Evolutionary conservation across 2,888 invertebrate genomes (phyloP), one percentile per base, ranked within the genome.

Genomic region (Calameuta filiformis): DNA sequence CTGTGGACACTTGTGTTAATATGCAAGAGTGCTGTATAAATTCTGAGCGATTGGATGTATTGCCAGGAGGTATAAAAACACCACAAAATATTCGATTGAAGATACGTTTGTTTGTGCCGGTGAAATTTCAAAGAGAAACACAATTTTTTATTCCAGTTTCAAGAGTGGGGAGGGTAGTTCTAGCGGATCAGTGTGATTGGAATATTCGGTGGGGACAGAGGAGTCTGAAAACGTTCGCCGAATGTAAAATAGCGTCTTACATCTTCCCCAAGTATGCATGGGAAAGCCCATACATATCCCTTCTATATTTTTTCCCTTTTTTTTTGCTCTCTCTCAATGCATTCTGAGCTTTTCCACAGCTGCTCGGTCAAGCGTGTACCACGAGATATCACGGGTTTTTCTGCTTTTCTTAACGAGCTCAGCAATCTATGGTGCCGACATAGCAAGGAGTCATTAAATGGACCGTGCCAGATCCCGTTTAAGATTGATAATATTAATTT

Each of bases 401-500:
- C 9, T 56, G 9, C 56, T 56, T 56, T 23, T 56, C 56, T 9
- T 56, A 56, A 56, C 56, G 56, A 56, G 56, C 56, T 23, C 56
- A 56, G 56, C 56, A 56, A 56, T 56, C 56, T 56, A 56, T 23
- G 56, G 23, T 56, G 56, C 56, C 56, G 56, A 56, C 56, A 23
- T 56, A 56, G 23, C 9, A 56, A 56, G 23, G 9, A 30, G 74
- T 80, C 80, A 80, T 83, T 83, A 86, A 87, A 87, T 84, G 85
- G 84, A 78, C 81, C 83, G 81, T 80, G 77, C 79, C 76, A 79
- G 71, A 78, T 80, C 68, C 68, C 34, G 68, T 35, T 9, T 37
- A 23, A 12, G 68, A 83, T 84, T 81, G 80, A 75, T 75, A 85
- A 79, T 84, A 82, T 84, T 79, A 85, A 82, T 83, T 83, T 80